These are phyloP conservation scores for Microtus ochrogaster DNA, from an alignment of 2,113 vertebrate species.

Conservation along the genomic window DNA sequence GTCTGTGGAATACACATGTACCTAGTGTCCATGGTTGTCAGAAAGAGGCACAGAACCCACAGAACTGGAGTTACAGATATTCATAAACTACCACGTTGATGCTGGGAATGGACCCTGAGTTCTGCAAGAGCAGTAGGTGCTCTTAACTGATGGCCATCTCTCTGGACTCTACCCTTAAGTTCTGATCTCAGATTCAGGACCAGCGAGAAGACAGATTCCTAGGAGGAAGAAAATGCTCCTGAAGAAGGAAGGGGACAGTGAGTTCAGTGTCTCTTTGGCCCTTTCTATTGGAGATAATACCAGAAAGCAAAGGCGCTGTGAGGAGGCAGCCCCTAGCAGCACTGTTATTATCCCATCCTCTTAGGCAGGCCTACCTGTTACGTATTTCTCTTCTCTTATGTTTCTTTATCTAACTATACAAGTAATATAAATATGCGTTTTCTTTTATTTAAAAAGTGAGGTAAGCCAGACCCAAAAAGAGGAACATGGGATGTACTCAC, in stretches of 20 bases:
- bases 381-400: background rate
- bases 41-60: background rate
- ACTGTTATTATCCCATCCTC: background rate
- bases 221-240: slow-evolving; percentile 20
- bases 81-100: background rate
- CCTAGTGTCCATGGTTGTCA: background rate
- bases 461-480: too few relatives aligned
- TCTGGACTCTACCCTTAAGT: background rate
- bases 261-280: background rate
- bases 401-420: slow-evolving; percentile 16
- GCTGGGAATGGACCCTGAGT: background rate
- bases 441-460: slow-evolving; percentile 35
- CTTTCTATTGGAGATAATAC: background rate
- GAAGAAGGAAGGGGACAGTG: background rate
- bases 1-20: background rate
- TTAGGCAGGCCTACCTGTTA: background rate
- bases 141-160: too few relatives aligned
- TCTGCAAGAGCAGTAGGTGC: background rate
- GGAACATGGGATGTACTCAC: too few relatives aligned
- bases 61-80: background rate
- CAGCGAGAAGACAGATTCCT: background rate
- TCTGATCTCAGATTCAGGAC: background rate
- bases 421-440: background rate
- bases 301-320: background rate
- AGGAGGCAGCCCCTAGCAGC: background rate